phyloP scores from a whole-genome alignment of 2,888 invertebrate genomes.

The Tigriopus californicus region DNA sequence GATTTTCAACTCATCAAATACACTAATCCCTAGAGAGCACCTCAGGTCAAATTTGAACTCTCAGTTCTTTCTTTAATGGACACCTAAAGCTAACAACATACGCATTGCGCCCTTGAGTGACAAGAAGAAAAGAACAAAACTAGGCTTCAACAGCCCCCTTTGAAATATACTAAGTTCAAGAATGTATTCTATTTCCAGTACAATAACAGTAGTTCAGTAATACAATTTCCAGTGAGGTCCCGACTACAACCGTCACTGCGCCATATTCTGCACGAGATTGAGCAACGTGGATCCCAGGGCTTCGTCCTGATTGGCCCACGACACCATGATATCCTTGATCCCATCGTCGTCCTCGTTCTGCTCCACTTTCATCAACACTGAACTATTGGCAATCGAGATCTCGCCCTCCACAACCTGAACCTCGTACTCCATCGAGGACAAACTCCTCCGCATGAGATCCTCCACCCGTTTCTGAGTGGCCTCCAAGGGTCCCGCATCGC shows the following conservation, averaged over 20 bases:
- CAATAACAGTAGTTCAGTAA: too few relatives aligned
- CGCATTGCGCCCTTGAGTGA: too few relatives aligned
- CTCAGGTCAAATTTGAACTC: too few relatives aligned
- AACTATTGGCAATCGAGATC: constrained; percentile 38
- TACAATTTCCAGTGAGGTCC: too few relatives aligned
- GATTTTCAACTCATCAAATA: too few relatives aligned
- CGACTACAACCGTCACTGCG: background rate
- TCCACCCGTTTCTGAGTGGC: constrained; percentile 61
- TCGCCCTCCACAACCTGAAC: constrained; percentile 54
- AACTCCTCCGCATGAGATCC: constrained; percentile 44
- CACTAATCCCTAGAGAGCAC: too few relatives aligned
- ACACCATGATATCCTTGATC: constrained; percentile 69
- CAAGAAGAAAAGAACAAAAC: too few relatives aligned
- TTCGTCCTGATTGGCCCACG: constrained; percentile 61
- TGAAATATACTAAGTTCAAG: too few relatives aligned
- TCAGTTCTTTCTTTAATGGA: too few relatives aligned
- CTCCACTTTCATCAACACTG: constrained; percentile 76
- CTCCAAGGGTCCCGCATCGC: constrained; percentile 54
- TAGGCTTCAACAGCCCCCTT: too few relatives aligned
- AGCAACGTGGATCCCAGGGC: background rate
- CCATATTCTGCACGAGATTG: background rate
- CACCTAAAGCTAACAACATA: too few relatives aligned
- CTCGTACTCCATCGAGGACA: background rate
- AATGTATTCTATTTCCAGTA: too few relatives aligned
- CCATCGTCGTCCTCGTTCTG: constrained; percentile 47